Percentiles rank a stretch among this genome's conserved stretches.
Evolutionary conservation across 2,888 invertebrate genomes (phyloP).

Genomic region (Kryphioiulus occultus): DNA sequence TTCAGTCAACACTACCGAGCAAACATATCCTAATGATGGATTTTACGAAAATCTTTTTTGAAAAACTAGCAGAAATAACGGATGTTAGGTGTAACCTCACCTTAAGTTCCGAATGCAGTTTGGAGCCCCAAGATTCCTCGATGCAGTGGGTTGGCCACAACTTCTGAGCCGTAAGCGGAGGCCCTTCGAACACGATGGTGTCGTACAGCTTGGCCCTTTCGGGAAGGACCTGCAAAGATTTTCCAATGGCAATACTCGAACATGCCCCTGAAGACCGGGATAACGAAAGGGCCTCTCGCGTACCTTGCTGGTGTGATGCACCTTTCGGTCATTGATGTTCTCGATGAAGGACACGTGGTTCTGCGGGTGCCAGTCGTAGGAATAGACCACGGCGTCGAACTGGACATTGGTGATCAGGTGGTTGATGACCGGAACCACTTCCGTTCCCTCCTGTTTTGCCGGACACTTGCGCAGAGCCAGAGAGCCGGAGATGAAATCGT

Average conservation of each 20-base stretch:
- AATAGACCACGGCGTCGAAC: conserved; percentile 90
- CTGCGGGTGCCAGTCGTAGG: conserved; percentile 96
- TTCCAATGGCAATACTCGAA: no score
- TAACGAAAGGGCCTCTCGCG: no score
- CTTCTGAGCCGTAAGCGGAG: conserved; percentile 83
- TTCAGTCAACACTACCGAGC: no score
- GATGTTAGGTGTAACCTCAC: no score
- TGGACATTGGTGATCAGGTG: conserved; percentile 78
- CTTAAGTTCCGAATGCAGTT: conserved; percentile 88
- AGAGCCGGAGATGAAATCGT: conserved; percentile 95
- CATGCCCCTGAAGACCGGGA: no score
- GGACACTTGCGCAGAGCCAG: conserved; percentile 92
- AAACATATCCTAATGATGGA: no score
- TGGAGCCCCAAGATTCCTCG: conserved; percentile 93
- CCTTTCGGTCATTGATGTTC: conserved; percentile 78
- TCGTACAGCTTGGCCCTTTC: conserved; percentile 85
- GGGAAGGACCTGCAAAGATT: conserved; percentile 68
- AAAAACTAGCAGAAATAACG: no score
- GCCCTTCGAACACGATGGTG: conserved; percentile 90
- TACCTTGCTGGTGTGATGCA: conserved; percentile 77
- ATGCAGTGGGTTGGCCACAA: conserved; percentile 97
- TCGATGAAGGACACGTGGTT: conserved; percentile 97
- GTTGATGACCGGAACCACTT: conserved; percentile 92
- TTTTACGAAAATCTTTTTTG: no score
- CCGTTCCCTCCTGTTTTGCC: conserved; percentile 87